Base-by-base conservation (phyloP, 2,888 invertebrate genomes). In the Hirudinaria manillensis region DNA sequence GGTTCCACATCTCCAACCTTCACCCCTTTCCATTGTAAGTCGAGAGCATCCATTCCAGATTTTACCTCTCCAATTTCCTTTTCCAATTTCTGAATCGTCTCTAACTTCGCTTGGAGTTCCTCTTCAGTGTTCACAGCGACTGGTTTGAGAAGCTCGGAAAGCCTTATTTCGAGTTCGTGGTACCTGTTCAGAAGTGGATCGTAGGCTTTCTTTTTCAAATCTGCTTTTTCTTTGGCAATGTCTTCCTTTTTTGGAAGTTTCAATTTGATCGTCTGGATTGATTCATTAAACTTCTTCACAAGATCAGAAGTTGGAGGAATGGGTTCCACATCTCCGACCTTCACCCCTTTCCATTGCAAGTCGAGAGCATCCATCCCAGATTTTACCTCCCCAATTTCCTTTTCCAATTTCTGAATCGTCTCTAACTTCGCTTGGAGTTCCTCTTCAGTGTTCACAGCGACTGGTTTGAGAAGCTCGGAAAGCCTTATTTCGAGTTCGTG, bases 171-270 rank as follows among this genome's bases (percentile, higher is more conserved):
- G 6, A 56, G 56, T 56, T 56, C 56, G 6, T 56, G n/a, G n/a
- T 24, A 56, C n/a, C 27, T 21, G 4, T 67, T 67, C 67, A 67
- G 24, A 21, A 29, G 67, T 7, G 67, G 67, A 21, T 67, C 67
- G 16, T 67, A 67, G 7, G 34, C 67, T 67, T 24, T 67, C 32
- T 21, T 67, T 27, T 67, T 67, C 24, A 6, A n/a, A 10, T 67
- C 67, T 24, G 67, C 34, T 24, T 67, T 67, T 29, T 67, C 21
- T 67, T 67, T 67, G 67, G 29, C 29, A 32, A 67, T 67, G 10
- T 67, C 67, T 24, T 67, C 67, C 24, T 67, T 67, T 27, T 67
- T 67, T 27, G 67, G 67, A 29, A 67, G 32, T 29, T 67, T 67
- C 21, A 67, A 21, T 16, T 67, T 67, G 16, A 67, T 32, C 10